Percentiles rank a stretch among this genome's conserved stretches.
phyloP scores from a whole-genome alignment of 1,140 invertebrate genomes.

The Drosophila setifemur region DNA sequence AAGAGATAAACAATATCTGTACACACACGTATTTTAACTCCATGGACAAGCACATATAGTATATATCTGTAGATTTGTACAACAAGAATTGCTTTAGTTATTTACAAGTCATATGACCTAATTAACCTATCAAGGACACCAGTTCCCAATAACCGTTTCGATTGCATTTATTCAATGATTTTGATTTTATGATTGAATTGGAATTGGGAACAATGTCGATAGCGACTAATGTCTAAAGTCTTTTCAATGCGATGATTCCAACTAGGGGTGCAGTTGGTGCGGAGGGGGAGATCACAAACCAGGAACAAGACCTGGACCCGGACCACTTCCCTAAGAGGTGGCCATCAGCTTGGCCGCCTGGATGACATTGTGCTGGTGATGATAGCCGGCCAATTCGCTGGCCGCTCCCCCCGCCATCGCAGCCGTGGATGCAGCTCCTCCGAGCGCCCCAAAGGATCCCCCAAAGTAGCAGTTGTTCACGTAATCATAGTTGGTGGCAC shows the following conservation, averaged over 20 bases:
- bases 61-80: slow-evolving; percentile 53
- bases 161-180: neutral
- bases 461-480: slow-evolving; percentile 81
- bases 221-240: slow-evolving; percentile 52
- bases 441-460: slow-evolving; percentile 62
- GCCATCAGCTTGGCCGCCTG: slow-evolving; percentile 90
- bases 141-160: neutral
- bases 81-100: slow-evolving; percentile 56
- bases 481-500: slow-evolving; percentile 79
- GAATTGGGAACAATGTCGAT: neutral
- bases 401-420: slow-evolving; percentile 76
- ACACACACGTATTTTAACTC: slow-evolving; percentile 6
- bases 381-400: slow-evolving; percentile 85
- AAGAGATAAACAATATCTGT: slow-evolving; percentile 46
- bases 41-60: slow-evolving; percentile 13
- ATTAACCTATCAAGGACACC: slow-evolving; percentile 29
- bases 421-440: slow-evolving; percentile 52
- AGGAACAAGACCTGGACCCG: neutral
- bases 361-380: slow-evolving; percentile 91
- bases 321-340: slow-evolving; percentile 85
- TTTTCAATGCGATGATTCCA: slow-evolving; percentile 65
- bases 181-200: neutral
- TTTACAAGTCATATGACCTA: slow-evolving; percentile 51
- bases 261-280: slow-evolving; percentile 16
- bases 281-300: slow-evolving; percentile 43